Evolutionary conservation across 1,140 invertebrate genomes (phyloP), one percentile per base, ranked within the genome.

Genomic region (Monochamus saltuarius): DNA sequence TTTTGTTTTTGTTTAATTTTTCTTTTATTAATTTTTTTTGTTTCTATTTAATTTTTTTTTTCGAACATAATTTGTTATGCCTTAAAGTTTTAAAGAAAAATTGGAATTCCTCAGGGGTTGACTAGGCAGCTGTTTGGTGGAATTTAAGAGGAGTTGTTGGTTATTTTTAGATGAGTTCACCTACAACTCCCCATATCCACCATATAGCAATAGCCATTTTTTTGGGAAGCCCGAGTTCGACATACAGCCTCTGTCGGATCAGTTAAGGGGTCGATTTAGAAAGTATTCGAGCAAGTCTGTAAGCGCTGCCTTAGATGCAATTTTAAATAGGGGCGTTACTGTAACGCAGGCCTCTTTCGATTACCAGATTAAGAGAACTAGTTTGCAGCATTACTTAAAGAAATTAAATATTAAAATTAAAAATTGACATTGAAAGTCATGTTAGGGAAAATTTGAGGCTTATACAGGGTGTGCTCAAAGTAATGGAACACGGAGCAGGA

Each of bases 371-470:
- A 82, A 82, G 75, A 77, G 80, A 13, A 82, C 80, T 49, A 83
- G 80, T 46, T 74, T 82, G 60, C 81, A 83, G 54, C 80, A 81
- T 71, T 83, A 82, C 78, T 73, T 83, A 57, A 82, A 82, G 79
- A 81, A 82, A 65, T 77, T 83, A 61, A 82, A 82, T 70, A 79
- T 82, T 43, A 67, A 66, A 59, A 61, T 66, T 38, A 61, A 47
- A 47, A 14, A 14, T 47, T n/a, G n/a, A 19, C 11, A 11, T 17
- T 47, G 14, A 47, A 22, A 17, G 39, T 40, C 8, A 16, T 47
- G 11, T 17, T 47, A 47, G 11, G 45, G 11, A 16, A 16, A 11
- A 40, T 2, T 40, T 3, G 22, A 29, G 22, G 22, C 22, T n/a
- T n/a, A n/a, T n/a, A n/a, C n/a, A n/a, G n/a, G n/a, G n/a, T n/a